Conservation (phyloP, 1,140 invertebrate species). For the Leptoteleia sp. region DNA sequence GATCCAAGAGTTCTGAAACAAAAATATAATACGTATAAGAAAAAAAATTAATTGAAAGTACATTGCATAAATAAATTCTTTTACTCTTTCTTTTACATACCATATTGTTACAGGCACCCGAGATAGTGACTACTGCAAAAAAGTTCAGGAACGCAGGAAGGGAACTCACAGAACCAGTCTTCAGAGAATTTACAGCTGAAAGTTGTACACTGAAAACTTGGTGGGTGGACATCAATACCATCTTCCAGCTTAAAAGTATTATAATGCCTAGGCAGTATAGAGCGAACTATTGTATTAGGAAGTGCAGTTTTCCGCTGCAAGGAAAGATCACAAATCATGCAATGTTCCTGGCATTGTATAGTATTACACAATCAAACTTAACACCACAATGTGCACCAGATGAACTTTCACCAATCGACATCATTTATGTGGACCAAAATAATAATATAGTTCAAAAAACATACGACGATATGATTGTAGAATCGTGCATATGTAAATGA, state of each 20-base stretch:
- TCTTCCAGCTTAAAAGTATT: constrained; percentile 94
- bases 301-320: constrained; percentile 93
- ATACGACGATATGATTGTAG: constrained; percentile 95
- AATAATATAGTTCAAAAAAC: constrained; percentile 92
- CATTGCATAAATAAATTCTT: no score
- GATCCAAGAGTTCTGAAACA: no score
- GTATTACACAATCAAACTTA: constrained; percentile 87
- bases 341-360: constrained; percentile 93
- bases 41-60: no score
- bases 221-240: constrained; percentile 89
- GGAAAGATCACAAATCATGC: constrained; percentile 94
- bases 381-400: constrained; percentile 93
- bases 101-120: no score
- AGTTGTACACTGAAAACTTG: background rate
- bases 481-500: constrained; percentile 93
- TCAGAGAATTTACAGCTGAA: background rate
- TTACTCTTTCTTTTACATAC: no score
- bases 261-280: constrained; percentile 93
- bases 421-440: constrained; percentile 91
- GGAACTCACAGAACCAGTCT: background rate
- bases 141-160: no score
- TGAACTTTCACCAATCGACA: constrained; percentile 88
- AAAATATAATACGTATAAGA: no score
- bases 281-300: constrained; percentile 92
- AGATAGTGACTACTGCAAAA: no score